Conservation (phyloP, 92 coral and sea anemone species). For the Parazoanthus swiftii region DNA sequence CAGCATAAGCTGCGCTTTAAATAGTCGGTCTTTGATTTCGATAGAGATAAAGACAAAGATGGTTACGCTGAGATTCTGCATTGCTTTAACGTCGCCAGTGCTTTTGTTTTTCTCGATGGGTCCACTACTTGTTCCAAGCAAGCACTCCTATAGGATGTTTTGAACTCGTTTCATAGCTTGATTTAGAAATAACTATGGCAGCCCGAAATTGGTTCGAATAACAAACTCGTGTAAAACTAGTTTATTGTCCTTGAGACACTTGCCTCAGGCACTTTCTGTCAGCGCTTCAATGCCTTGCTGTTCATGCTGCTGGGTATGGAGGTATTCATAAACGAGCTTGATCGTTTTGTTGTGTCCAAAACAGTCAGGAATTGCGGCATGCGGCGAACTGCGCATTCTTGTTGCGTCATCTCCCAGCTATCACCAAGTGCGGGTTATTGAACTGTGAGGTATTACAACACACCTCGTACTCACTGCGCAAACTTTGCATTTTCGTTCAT, state of each 20-base stretch:
- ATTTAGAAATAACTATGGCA: too few species aligned
- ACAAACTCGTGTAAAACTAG: not conserved
- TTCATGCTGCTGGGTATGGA: not conserved
- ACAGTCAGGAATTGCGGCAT: not conserved
- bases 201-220: too few species aligned
- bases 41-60: too few species aligned
- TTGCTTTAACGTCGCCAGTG: too few species aligned
- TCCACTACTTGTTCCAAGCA: too few species aligned
- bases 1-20: too few species aligned
- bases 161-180: too few species aligned
- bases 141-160: too few species aligned
- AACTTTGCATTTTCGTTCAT: not conserved
- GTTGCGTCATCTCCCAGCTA: not conserved
- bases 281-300: not conserved
- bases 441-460: not conserved
- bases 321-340: not conserved
- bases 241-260: not conserved
- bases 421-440: not conserved
- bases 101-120: too few species aligned
- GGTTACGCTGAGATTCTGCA: too few species aligned
- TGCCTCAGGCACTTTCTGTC: not conserved
- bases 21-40: too few species aligned
- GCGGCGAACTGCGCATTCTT: not conserved
- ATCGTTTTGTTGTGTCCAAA: too few species aligned
- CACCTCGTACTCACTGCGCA: not conserved